phyloP scores from a whole-genome alignment of 1,140 invertebrate genomes.

The Saxidomus purpurata region DNA sequence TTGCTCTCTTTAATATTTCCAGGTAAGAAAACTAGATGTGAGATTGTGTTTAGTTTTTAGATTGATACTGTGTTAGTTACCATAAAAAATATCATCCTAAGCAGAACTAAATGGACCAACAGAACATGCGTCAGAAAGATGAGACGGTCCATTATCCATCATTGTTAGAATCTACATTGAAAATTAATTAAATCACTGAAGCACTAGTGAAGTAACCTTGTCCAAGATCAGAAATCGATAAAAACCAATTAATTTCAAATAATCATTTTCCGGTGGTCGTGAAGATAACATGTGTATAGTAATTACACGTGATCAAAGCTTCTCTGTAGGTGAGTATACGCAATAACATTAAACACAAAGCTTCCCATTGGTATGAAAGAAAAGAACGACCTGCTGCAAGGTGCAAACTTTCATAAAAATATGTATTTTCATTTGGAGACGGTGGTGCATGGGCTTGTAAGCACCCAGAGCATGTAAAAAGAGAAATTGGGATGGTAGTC shows the following conservation, averaged over 20 bases:
- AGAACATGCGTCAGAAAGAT: neutral
- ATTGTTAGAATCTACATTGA: slow-evolving; percentile 43
- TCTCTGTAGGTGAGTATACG: neutral
- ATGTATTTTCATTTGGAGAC: too few relatives aligned
- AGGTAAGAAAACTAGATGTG: too few relatives aligned
- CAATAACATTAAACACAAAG: neutral
- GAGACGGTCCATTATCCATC: slow-evolving; percentile 27
- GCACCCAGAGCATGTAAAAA: too few relatives aligned
- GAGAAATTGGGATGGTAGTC: too few relatives aligned
- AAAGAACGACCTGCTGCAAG: neutral
- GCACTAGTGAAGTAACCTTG: neutral
- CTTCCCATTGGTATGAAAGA: neutral
- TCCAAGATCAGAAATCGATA: slow-evolving; percentile 39
- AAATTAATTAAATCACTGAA: slow-evolving; percentile 46
- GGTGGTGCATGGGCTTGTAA: too few relatives aligned
- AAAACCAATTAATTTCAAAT: slow-evolving; percentile 58
- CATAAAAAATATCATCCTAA: too few relatives aligned
- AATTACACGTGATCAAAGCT: slow-evolving; percentile 44
- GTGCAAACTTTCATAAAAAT: neutral
- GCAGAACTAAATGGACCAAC: too few relatives aligned
- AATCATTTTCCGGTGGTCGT: slow-evolving; percentile 47
- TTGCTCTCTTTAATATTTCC: too few relatives aligned
- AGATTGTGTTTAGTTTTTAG: too few relatives aligned
- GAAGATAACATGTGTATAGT: slow-evolving; percentile 42
- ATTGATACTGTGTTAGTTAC: too few relatives aligned